Percentiles rank a stretch among this genome's conserved stretches.
phyloP scores from a whole-genome alignment of 2,113 vertebrate genomes.

The Scartelaos histophorus region DNA sequence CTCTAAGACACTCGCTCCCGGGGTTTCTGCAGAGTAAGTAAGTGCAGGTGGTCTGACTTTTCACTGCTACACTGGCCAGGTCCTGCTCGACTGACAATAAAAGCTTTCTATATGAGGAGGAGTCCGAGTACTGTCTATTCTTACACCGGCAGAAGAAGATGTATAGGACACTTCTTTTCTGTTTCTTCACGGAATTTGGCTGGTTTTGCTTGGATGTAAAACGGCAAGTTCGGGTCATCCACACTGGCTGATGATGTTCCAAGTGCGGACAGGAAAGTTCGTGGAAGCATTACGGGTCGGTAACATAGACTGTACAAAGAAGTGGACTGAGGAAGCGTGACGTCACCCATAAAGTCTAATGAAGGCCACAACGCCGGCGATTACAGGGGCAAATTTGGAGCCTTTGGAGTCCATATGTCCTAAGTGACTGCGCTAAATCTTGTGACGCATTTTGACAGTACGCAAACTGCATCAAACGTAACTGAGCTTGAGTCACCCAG shows the following conservation, averaged over 20 bases:
- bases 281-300: conserved; percentile 36
- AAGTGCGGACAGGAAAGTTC: conserved; percentile 34
- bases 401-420: too few species aligned
- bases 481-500: conserved; percentile 37
- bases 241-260: conserved; percentile 17
- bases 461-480: conserved; percentile 15
- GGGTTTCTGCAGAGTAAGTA: conserved; percentile 64
- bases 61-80: conserved; percentile 25
- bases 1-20: conserved; percentile 55
- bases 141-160: conserved; percentile 1
- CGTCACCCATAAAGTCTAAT: too few species aligned
- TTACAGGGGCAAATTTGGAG: too few species aligned
- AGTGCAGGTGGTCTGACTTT: conserved; percentile 71
- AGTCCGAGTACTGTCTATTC: conserved; percentile 23
- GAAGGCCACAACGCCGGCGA: too few species aligned
- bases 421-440: too few species aligned
- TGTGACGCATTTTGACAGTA: neutral
- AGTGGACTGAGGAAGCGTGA: too few species aligned
- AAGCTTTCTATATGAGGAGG: conserved; percentile 43
- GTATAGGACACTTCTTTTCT: conserved; percentile 1
- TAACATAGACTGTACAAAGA: neutral
- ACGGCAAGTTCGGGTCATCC: conserved; percentile 21
- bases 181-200: neutral
- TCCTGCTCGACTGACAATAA: conserved; percentile 52
- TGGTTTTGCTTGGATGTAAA: conserved; percentile 2